Base-by-base conservation (phyloP, 2,888 invertebrate genomes). In the Monopis laevigella region DNA sequence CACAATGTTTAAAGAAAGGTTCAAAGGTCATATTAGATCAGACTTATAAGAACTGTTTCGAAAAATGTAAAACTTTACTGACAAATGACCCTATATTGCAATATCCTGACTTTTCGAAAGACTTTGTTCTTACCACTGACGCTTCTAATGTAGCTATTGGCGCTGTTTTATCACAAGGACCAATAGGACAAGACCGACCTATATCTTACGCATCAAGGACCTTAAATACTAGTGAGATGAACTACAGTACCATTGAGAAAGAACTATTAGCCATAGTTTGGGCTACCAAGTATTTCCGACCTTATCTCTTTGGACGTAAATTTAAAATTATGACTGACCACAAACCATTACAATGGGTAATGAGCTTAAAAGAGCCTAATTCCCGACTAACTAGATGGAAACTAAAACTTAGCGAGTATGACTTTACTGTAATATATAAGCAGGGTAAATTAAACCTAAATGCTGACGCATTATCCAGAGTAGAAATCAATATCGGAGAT, bases 251-350 rank as follows among this genome's bases (percentile, higher is more conserved):
- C 1, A 52, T 61, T n/a, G 62, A 66, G 44, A 63, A 62, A 36
- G 62, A 67, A 48, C 43, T 65, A 2, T 42, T 59, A 24, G 55
- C 55, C 0, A 58, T 65, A 10, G 52, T 64, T 1, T 64, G 57
- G 59, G 56, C 59, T 0, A 45, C 53, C 3, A 61, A 64, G 45
- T 55, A 54, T 24, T 58, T 66, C 7, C 43, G 62, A 35, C 62
- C 61, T 3, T 64, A 62, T 18, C 16, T 68, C 3, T 65, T 60
- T 17, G 62, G 62, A 2, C 48, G 47, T 16, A 50, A 54, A 41
- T 68, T 72, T 21, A 54, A 43, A 0, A 62, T 71, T 0, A 52
- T 58, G 2, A 69, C 64, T 0, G 69, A 72, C 40, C 68, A 70
- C 43, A 49, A 56, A 39, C 62, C 62, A 1, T 40, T 68, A 2